A percentile compares a stretch with the other conserved stretches of the same genome.
phyloP scores from a whole-genome alignment of 2,888 invertebrate genomes.

The Brenthis ino region DNA sequence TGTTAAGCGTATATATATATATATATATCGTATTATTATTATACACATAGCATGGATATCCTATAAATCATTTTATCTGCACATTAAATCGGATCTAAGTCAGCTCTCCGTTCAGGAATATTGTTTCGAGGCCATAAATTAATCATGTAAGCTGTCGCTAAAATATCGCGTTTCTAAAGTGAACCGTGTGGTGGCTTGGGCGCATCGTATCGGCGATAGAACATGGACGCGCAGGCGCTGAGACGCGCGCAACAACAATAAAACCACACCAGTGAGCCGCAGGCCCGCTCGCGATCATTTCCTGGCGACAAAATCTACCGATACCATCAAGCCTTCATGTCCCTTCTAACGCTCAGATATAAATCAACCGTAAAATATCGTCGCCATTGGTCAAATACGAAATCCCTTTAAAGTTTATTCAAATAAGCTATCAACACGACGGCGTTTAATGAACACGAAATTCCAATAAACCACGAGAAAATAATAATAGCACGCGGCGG shows the following conservation, averaged over 20 bases:
- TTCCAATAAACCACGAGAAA: conserved; percentile 75
- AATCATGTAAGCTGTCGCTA: conserved; percentile 81
- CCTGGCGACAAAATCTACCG: conserved; percentile 77
- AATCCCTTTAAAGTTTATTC: conserved; percentile 65
- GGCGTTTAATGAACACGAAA: conserved; percentile 73
- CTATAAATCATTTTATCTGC: conserved; percentile 76
- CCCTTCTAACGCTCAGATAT: conserved; percentile 59
- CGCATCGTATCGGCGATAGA: conserved; percentile 66
- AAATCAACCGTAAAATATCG: conserved; percentile 65
- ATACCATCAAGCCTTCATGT: conserved; percentile 72
- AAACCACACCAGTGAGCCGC: conserved; percentile 53
- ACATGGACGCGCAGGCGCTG: conserved; percentile 60
- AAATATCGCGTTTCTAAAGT: conserved; percentile 74
- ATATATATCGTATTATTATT: conserved; percentile 40
- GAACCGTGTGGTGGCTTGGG: conserved; percentile 60
- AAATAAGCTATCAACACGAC: conserved; percentile 69
- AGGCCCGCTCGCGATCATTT: conserved; percentile 62
- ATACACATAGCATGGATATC: conserved; percentile 52
- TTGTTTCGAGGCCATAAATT: conserved; percentile 76
- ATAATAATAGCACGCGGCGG: conserved; percentile 78
- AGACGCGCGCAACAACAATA: conserved; percentile 60
- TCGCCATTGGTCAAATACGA: conserved; percentile 48
- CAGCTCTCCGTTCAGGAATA: conserved; percentile 63
- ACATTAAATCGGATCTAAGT: conserved; percentile 72
- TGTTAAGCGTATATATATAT: neutral